These are phyloP conservation scores for Callyntrura sp. DNA, from an alignment of 2,888 invertebrate species.

Conservation along the genomic window DNA sequence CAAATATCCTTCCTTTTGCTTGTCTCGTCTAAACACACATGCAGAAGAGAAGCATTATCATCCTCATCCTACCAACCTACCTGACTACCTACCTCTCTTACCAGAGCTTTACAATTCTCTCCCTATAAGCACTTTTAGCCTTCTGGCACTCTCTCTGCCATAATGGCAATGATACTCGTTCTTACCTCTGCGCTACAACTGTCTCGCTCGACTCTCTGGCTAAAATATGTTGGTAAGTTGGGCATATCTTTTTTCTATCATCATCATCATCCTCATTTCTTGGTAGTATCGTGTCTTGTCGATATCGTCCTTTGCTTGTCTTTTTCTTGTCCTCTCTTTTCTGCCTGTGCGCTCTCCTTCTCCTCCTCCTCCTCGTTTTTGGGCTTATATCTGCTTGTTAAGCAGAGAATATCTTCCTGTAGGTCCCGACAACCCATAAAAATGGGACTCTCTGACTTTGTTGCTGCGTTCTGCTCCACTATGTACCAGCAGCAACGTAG, in stretches of 20 bases:
- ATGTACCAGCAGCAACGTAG: constrained; percentile 53
- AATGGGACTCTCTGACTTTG: no score
- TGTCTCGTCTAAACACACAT: constrained; percentile 2
- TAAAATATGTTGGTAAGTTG: no score
- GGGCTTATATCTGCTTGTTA: background rate
- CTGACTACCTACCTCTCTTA: no score
- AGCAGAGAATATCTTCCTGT: constrained; percentile 32
- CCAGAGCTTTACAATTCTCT: background rate
- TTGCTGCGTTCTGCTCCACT: background rate
- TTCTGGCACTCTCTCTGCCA: background rate
- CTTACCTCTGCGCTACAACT: background rate
- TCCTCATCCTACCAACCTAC: no score
- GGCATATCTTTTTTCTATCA: background rate
- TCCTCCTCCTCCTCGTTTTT: background rate
- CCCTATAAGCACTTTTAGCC: background rate
- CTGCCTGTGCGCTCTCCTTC: constrained; percentile 4
- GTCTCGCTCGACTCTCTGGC: no score
- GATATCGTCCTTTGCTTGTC: constrained; percentile 34
- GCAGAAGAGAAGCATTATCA: no score
- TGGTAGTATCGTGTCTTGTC: constrained; percentile 47
- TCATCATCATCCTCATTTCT: background rate
- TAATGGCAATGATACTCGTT: background rate
- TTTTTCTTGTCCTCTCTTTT: constrained; percentile 25
- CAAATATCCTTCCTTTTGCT: background rate
- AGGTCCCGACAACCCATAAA: constrained; percentile 8